Evolutionary conservation across 1,140 invertebrate genomes (phyloP).

Genomic region (Zaprionus capensis): DNA sequence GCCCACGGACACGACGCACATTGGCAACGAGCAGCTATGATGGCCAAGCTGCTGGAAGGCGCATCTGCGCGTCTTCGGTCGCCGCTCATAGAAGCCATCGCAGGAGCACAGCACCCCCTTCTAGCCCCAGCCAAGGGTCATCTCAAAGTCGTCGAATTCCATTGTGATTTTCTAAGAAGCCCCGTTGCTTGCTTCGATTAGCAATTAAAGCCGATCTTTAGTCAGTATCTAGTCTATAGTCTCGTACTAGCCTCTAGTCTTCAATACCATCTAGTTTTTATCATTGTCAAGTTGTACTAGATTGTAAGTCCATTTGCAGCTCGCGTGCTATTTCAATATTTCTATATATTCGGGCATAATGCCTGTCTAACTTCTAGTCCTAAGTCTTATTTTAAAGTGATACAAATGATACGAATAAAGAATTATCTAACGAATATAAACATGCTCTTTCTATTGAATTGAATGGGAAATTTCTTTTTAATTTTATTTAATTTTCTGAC

Average conservation of each 20-base stretch:
- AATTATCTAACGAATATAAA: conserved; percentile 27
- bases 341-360: conserved; percentile 26
- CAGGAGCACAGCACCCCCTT: conserved; percentile 22
- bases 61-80: conserved; percentile 51
- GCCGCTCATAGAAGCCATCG: conserved; percentile 55
- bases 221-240: conserved; percentile 5
- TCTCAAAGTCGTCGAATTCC: conserved; percentile 36
- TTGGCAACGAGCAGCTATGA: conserved; percentile 84
- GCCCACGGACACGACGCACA: conserved; percentile 83
- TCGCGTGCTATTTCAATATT: conserved; percentile 40
- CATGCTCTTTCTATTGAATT: not conserved
- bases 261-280: conserved; percentile 10
- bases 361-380: conserved; percentile 22
- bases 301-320: conserved; percentile 36
- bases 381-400: conserved; percentile 39
- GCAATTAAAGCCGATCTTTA: conserved; percentile 24
- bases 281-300: conserved; percentile 46
- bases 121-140: not conserved
- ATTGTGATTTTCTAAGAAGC: conserved; percentile 65
- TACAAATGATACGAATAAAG: conserved; percentile 39
- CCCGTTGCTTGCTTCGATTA: conserved; percentile 50
- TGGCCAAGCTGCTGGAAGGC: conserved; percentile 64
- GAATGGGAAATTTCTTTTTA: not conserved
- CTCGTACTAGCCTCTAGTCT: conserved; percentile 4
- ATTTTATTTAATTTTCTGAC: not conserved